These are phyloP conservation scores for Aix galericulata DNA, from an alignment of 2,113 vertebrate genomes.

Conservation along the genomic window DNA sequence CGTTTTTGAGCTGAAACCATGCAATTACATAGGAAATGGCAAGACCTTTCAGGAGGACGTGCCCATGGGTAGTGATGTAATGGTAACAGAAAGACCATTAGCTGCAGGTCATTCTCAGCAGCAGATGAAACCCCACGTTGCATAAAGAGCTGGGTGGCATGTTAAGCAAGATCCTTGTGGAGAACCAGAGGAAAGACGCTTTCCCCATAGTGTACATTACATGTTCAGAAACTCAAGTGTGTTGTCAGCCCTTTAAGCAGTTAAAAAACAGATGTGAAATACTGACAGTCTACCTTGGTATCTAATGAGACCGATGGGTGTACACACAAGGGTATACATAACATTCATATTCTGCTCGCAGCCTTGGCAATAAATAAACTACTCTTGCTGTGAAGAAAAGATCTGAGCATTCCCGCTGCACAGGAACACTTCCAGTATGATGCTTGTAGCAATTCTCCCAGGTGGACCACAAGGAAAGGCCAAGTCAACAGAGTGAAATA, in stretches of 20 bases:
- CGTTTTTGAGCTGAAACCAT: not conserved
- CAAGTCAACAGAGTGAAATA: not conserved
- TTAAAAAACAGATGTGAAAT: not conserved
- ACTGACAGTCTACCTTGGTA: not conserved
- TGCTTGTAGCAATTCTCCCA: not conserved
- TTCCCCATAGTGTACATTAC: not conserved
- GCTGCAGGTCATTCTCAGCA: not conserved
- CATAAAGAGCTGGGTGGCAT: not conserved
- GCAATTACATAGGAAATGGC: not conserved
- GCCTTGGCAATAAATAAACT: not conserved
- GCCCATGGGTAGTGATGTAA: not conserved
- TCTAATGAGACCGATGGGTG: not conserved
- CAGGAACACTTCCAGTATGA: not conserved
- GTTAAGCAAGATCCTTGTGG: not conserved
- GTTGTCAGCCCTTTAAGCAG: not conserved
- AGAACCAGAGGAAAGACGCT: not conserved
- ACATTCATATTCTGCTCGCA: not conserved
- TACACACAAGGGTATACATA: not conserved
- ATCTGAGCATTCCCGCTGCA: not conserved
- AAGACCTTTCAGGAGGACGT: not conserved
- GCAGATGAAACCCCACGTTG: not conserved
- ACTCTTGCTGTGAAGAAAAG: not conserved
- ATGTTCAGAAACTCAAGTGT: not conserved
- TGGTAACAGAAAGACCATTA: not conserved
- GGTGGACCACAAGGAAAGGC: not conserved